A percentile compares a stretch with the other conserved stretches of the same genome.
phyloP scores from a whole-genome alignment of 2,113 vertebrate genomes.

The Leucopsar rothschildi region DNA sequence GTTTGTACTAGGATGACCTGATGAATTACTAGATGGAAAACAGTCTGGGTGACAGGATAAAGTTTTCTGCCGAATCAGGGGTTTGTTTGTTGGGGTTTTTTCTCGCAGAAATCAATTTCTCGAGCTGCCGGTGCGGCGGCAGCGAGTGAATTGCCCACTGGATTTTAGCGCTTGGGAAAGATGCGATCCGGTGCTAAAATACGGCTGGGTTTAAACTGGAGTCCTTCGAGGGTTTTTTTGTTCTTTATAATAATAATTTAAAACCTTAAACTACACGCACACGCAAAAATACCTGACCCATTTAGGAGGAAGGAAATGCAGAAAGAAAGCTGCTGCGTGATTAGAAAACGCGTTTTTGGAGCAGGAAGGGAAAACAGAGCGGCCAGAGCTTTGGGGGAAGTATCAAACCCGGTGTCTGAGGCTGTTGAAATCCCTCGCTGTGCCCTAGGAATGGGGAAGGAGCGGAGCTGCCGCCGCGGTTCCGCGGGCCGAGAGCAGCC shows the following conservation, averaged over 20 bases:
- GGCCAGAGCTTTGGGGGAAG: not conserved
- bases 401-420: rapidly evolving
- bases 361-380: not conserved
- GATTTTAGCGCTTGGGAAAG: not conserved
- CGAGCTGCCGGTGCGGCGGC: not conserved
- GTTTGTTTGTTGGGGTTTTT: not conserved
- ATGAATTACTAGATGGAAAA: not conserved
- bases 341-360: rapidly evolving
- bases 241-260: not conserved
- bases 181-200: not conserved
- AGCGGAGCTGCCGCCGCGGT: not conserved
- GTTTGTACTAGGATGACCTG: not conserved
- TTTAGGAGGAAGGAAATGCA: rapidly evolving
- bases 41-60: not conserved
- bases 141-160: not conserved
- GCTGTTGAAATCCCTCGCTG: rapidly evolving
- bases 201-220: not conserved
- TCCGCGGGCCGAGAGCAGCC: not conserved
- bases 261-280: too few species aligned
- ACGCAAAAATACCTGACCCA: rapidly evolving
- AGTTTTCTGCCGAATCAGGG: not conserved
- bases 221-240: not conserved
- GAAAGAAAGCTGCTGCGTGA: rapidly evolving
- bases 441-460: rapidly evolving
- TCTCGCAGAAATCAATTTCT: not conserved